A percentile compares a stretch with the other conserved stretches of the same genome.
phyloP scores from a whole-genome alignment of 2,113 vertebrate genomes.

The Coptodon bakossiorum region DNA sequence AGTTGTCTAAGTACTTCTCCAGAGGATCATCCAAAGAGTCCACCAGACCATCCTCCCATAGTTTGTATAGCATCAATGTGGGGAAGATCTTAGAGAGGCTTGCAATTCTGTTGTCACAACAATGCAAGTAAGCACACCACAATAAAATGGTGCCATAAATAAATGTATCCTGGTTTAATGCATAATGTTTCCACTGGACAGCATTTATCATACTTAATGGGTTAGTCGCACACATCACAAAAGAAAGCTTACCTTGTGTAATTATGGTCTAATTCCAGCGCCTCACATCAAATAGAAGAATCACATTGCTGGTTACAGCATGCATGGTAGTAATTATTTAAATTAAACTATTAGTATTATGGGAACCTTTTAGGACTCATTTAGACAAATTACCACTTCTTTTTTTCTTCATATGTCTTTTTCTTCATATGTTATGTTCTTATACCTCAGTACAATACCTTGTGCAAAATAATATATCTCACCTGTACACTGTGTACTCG shows the following conservation, averaged over 20 bases:
- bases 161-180: neutral
- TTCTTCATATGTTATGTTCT: neutral
- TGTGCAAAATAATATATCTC: neutral
- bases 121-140: neutral
- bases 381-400: neutral
- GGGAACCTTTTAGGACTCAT: neutral
- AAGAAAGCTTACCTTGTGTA: neutral
- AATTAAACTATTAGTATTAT: neutral
- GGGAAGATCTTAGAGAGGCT: conserved; percentile 92
- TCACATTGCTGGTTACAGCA: neutral
- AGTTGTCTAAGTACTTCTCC: conserved; percentile 76
- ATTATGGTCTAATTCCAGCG: neutral
- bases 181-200: neutral
- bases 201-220: neutral
- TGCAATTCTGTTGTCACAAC: conserved; percentile 73
- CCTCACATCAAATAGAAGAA: neutral
- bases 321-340: neutral
- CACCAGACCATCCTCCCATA: conserved; percentile 86
- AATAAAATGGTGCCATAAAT: neutral
- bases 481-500: conserved; percentile 90
- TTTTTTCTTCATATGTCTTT: neutral
- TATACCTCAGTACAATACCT: neutral
- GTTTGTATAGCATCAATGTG: conserved; percentile 85
- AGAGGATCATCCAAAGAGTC: conserved; percentile 83
- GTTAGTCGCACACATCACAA: neutral